phyloP scores from a whole-genome alignment of 2,797 vertebrate genomes.

The Streptopelia turtur region DNA sequence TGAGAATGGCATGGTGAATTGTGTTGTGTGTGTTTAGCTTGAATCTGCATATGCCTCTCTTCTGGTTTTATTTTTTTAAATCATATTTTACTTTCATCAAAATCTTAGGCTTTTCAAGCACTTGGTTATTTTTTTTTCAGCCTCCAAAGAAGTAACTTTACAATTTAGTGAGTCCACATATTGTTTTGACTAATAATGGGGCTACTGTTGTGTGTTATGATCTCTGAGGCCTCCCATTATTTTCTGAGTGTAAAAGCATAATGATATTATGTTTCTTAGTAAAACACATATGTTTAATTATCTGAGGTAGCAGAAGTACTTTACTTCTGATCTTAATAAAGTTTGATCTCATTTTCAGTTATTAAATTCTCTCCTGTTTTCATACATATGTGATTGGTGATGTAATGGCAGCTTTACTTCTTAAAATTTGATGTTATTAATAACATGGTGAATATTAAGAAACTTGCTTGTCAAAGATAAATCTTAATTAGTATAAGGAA shows the following conservation, averaged over 20 bases:
- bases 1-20: not conserved
- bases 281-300: not conserved
- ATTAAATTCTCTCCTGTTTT: not conserved
- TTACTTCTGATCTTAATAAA: not conserved
- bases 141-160: not conserved
- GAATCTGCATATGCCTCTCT: not conserved
- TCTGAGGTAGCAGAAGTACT: not conserved
- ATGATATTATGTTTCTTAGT: not conserved
- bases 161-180: not conserved
- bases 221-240: not conserved
- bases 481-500: not conserved
- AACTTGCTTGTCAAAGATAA: not conserved
- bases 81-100: not conserved
- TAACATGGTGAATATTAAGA: not conserved
- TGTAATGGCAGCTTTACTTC: not conserved
- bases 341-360: not conserved
- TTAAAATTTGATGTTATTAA: not conserved
- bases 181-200: not conserved
- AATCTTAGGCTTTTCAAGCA: not conserved
- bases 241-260: not conserved
- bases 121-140: not conserved
- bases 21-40: accelerated
- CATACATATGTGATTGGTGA: not conserved
- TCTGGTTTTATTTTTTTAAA: not conserved
- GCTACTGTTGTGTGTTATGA: not conserved